Percentiles rank a stretch among this genome's conserved stretches.
Conservation (phyloP, 2,113 vertebrate species). For the Strix aluco region DNA sequence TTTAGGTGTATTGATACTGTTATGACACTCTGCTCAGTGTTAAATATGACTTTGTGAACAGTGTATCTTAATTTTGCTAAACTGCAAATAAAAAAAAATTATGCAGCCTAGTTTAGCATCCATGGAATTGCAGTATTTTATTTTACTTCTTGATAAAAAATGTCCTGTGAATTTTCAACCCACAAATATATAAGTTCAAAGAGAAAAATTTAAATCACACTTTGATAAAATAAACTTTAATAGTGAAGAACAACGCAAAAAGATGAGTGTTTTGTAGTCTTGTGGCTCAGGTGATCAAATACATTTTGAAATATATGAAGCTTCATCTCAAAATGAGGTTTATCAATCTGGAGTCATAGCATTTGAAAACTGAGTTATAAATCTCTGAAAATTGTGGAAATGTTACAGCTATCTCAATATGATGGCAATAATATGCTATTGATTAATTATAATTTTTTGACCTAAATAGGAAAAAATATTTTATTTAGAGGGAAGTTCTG, state of each 20-base stretch:
- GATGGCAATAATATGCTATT: background rate
- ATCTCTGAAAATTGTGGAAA: background rate
- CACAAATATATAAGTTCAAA: background rate
- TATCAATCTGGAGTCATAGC: background rate
- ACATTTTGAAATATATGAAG: background rate
- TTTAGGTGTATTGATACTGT: background rate
- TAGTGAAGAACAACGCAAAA: background rate
- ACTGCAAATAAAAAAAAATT: background rate
- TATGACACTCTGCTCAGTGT: background rate
- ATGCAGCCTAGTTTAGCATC: background rate
- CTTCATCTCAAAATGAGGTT: background rate
- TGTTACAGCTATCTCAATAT: background rate
- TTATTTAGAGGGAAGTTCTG: background rate
- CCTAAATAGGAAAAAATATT: background rate
- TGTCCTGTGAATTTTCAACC: background rate
- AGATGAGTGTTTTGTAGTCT: background rate
- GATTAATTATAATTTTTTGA: background rate
- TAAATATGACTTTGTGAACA: background rate
- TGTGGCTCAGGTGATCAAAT: background rate
- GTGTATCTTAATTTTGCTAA: conserved; percentile 38
- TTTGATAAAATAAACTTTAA: background rate
- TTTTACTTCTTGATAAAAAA: conserved; percentile 7
- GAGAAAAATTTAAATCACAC: background rate
- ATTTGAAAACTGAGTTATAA: conserved; percentile 15
- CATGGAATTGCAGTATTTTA: conserved; percentile 27